These are phyloP conservation scores for Callionymus lyra DNA, from an alignment of 2,113 vertebrate species.

Conservation along the genomic window DNA sequence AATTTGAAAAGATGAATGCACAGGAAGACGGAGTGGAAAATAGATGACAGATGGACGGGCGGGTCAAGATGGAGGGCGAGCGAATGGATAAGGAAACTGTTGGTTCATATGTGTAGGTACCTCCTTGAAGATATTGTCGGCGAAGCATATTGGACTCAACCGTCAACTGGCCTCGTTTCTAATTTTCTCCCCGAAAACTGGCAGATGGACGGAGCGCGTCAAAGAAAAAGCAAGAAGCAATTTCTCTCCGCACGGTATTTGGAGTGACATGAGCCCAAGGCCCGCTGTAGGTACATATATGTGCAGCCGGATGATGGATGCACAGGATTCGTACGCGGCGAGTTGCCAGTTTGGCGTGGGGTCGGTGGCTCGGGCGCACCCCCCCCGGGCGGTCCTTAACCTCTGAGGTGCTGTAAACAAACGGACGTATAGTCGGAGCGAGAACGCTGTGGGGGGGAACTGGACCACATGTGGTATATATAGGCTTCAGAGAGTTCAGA, in stretches of 20 bases:
- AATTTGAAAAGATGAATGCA: slow-evolving; percentile 13
- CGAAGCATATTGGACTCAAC: slow-evolving; percentile 1
- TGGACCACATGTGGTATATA: slow-evolving; percentile 27
- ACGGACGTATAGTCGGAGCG: slow-evolving; percentile 30
- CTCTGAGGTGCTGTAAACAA: slow-evolving; percentile 41
- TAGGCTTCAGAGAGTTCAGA: slow-evolving; percentile 11
- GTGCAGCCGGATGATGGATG: slow-evolving; percentile 22
- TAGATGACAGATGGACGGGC: slow-evolving; percentile 4
- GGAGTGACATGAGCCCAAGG: slow-evolving; percentile 48
- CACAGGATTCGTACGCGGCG: slow-evolving; percentile 18
- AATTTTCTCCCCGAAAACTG: slow-evolving; percentile 17
- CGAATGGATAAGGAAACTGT: background rate
- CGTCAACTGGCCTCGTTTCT: slow-evolving; percentile 5
- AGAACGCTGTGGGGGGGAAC: slow-evolving; percentile 19
- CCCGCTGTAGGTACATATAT: slow-evolving; percentile 31
- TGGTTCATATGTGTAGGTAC: background rate
- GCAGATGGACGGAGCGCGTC: slow-evolving; percentile 7
- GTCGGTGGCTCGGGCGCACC: slow-evolving; percentile 27
- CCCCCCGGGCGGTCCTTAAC: slow-evolving; percentile 45
- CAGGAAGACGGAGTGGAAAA: slow-evolving; percentile 15
- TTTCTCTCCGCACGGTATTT: slow-evolving; percentile 27
- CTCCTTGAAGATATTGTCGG: slow-evolving; percentile 1
- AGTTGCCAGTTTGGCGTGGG: slow-evolving; percentile 31
- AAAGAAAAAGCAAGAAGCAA: slow-evolving; percentile 20
- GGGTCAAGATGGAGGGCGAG: slow-evolving; percentile 3